These are phyloP conservation scores for Agrilus cyanescens DNA, from an alignment of 2,888 invertebrate genomes.

Conservation along the genomic window DNA sequence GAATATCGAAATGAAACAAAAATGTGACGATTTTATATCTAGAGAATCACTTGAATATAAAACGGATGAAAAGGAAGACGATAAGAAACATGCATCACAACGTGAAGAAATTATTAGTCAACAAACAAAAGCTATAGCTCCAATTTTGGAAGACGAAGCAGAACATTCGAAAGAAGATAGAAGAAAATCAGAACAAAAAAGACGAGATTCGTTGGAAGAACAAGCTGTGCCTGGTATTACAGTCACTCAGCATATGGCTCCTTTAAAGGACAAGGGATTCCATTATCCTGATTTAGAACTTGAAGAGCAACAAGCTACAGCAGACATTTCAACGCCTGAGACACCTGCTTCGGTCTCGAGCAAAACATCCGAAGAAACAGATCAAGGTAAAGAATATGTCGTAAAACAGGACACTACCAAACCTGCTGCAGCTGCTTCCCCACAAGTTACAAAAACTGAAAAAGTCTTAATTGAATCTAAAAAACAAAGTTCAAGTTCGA, in stretches of 20 bases:
- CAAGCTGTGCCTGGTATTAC: conserved; percentile 45
- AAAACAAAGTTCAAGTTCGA: conserved; percentile 45
- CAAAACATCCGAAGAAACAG: conserved; percentile 52
- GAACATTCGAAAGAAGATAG: conserved; percentile 41
- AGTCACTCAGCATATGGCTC: conserved; percentile 47
- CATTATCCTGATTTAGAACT: conserved; percentile 38
- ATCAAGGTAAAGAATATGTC: conserved; percentile 52
- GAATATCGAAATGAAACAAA: too few relatives aligned
- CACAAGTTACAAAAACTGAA: conserved; percentile 30
- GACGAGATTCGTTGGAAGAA: conserved; percentile 16
- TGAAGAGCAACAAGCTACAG: conserved; percentile 31
- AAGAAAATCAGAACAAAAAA: conserved; percentile 31
- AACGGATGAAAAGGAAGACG: too few relatives aligned
- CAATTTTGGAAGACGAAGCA: conserved; percentile 38
- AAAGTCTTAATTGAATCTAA: conserved; percentile 32
- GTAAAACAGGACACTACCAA: conserved; percentile 42
- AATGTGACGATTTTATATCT: too few relatives aligned
- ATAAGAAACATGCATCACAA: too few relatives aligned
- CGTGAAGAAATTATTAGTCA: not conserved
- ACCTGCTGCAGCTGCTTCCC: conserved; percentile 37
- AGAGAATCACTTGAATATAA: too few relatives aligned
- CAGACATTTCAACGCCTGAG: conserved; percentile 42
- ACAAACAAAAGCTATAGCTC: conserved; percentile 24
- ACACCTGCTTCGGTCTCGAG: conserved; percentile 52
- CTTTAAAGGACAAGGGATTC: conserved; percentile 35